Conservation (phyloP, 2,888 invertebrate species). For the Megastigmus dorsalis region DNA sequence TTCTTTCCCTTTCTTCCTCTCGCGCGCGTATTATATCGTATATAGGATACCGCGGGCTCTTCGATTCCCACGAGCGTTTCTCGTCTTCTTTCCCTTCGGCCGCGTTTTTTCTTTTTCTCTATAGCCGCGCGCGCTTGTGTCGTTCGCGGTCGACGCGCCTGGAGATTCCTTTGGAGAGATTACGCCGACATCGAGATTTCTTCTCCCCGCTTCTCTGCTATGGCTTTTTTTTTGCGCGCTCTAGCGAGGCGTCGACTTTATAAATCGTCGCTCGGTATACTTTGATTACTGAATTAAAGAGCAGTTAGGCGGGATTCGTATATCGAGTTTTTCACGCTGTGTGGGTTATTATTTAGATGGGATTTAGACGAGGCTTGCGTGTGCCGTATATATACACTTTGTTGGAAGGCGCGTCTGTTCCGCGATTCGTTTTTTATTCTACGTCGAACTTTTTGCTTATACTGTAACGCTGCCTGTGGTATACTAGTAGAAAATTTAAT, state of each 20-base stretch:
- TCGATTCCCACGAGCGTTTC: conserved; percentile 5
- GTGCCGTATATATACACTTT: no score
- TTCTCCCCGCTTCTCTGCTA: no score
- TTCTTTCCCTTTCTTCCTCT: not conserved
- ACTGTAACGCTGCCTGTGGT: no score
- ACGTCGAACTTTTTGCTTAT: no score
- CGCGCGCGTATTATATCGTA: no score
- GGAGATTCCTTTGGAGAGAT: conserved; percentile 10
- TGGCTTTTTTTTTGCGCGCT: not conserved
- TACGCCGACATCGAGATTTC: not conserved
- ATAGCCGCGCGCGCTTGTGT: not conserved
- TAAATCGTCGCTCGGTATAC: conserved; percentile 7
- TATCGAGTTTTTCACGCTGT: not conserved
- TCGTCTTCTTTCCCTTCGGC: not conserved
- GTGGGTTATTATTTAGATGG: not conserved
- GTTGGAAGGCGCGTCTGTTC: no score
- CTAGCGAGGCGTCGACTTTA: conserved; percentile 12
- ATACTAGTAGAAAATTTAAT: no score
- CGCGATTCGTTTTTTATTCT: no score
- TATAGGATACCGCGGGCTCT: not conserved
- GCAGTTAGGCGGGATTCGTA: conserved; percentile 24
- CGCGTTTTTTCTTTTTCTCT: no score
- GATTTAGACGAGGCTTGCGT: no score
- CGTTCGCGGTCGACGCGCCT: not conserved
- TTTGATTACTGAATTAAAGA: conserved; percentile 32